Conservation (phyloP, 2,113 vertebrate genomes). For the Larimichthys polyactis region DNA sequence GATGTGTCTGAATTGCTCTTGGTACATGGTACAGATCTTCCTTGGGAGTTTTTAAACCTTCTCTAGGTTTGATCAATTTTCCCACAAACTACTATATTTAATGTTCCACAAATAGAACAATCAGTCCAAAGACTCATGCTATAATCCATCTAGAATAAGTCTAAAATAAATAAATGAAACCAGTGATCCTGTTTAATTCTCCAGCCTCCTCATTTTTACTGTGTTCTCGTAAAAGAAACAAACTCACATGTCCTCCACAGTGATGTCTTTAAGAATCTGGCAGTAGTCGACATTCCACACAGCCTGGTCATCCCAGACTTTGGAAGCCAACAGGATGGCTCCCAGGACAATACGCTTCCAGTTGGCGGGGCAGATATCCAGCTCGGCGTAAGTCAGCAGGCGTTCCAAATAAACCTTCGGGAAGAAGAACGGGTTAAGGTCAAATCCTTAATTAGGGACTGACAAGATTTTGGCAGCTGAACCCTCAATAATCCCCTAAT, state of each 20-base stretch:
- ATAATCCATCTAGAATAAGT: too few relatives aligned
- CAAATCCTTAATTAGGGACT: not conserved
- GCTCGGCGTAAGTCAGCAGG: conserved; percentile 97
- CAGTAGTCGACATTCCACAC: conserved; percentile 99
- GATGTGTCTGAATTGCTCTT: too few relatives aligned
- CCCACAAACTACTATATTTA: too few relatives aligned
- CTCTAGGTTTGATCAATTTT: too few relatives aligned
- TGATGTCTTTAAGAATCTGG: conserved; percentile 97
- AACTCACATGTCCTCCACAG: conserved; percentile 95
- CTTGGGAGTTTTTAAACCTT: too few relatives aligned
- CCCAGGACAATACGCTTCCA: conserved; percentile 98
- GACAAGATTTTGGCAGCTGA: not conserved
- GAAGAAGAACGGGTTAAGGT: not conserved
- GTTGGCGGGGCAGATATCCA: conserved; percentile 97
- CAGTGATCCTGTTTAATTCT: too few relatives aligned
- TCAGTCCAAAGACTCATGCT: too few relatives aligned
- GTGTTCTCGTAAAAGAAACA: not conserved
- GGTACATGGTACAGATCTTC: too few relatives aligned
- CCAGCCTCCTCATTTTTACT: not conserved
- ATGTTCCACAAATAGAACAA: too few relatives aligned
- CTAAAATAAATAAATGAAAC: not conserved
- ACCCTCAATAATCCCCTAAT: not conserved
- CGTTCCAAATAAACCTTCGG: conserved; percentile 96
- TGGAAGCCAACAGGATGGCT: conserved; percentile 96
- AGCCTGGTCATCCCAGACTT: conserved; percentile 99